Base-by-base conservation (phyloP, 1,140 invertebrate species). In the Lordiphosa mommai region DNA sequence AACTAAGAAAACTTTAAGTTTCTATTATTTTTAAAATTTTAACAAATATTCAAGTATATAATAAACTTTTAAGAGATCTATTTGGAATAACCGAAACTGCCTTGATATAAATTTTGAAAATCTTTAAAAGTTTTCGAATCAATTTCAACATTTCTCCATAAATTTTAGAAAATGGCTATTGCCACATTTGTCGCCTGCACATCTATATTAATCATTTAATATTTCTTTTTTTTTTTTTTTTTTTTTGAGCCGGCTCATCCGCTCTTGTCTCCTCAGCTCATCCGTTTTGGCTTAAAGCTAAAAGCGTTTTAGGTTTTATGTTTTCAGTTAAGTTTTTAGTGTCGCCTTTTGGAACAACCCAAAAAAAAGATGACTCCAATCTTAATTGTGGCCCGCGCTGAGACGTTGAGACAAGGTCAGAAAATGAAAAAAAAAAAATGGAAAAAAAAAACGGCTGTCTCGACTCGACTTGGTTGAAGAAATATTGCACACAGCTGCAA, bases 401-500 rank as follows among this genome's bases (percentile, higher is more conserved):
- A 43, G 34, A 37, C 36, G 36, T 8, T 16, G 20, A 60, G 65
- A 68, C 65, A 68, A 68, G 65, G 65, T 68, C 65, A 68, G 41
- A 68, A 44, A 67, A 51, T 44, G 47, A 38, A 36, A 12, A 50
- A 23, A 57, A 23, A 27, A 9, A 36, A 20, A 41, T 27, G 50
- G 3, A 6, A 17, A n/a, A 6, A 6, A 33, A n/a, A 33, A n/a
- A n/a, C 1, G 34, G 34, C 10, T 23, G 36, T 46, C 47, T 46
- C 49, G 63, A 47, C 32, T 32, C 13, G 8, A 12, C 17, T 30
- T 34, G 7, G 33, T 37, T 2, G 53, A 44, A 51, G 34, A 51
- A 56, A 56, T 51, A 61, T 56, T 61, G 66, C 74, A 51, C 77
- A 84, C 76, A 82, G 72, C 72, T 76, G 76, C 76, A 69, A 43